Conservation (phyloP, 37 sponge, comb jelly and placozoan genomes). For the Eunapius fragilis region DNA sequence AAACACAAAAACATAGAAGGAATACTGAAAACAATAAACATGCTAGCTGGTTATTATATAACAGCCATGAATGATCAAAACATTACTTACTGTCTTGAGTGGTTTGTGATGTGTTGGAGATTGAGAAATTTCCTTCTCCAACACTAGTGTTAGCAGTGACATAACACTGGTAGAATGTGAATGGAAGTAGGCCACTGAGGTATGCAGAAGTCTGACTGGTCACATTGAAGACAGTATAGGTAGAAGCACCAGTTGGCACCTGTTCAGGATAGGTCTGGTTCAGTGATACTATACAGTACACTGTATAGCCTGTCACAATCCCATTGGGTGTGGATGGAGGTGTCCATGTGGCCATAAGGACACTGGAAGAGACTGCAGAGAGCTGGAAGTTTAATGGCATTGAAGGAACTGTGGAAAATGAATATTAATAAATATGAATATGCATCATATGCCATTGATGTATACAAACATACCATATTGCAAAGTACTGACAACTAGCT, state of each 20-base stretch:
- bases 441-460: background rate
- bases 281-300: slow-evolving; percentile 7
- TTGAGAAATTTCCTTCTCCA: slow-evolving; percentile 1
- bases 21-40: background rate
- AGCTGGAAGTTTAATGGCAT: slow-evolving; percentile 17
- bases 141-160: slow-evolving; percentile 23
- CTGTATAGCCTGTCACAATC: slow-evolving; percentile 24
- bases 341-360: slow-evolving; percentile 17
- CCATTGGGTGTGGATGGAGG: slow-evolving; percentile 30
- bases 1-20: too few species aligned
- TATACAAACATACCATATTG: slow-evolving; percentile 24
- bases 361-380: background rate
- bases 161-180: slow-evolving; percentile 17
- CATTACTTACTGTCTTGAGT: background rate
- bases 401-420: slow-evolving; percentile 22
- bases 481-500: background rate
- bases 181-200: slow-evolving; percentile 17
- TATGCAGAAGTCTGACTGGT: background rate
- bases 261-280: slow-evolving; percentile 19
- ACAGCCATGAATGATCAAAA: background rate
- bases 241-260: background rate
- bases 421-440: background rate
- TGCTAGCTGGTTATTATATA: background rate
- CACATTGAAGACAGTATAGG: background rate
- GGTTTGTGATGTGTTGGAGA: background rate